A percentile compares a stretch with the other conserved stretches of the same genome.
Evolutionary conservation across 2,113 vertebrate species (phyloP).

Genomic region (Bos javanicus): DNA sequence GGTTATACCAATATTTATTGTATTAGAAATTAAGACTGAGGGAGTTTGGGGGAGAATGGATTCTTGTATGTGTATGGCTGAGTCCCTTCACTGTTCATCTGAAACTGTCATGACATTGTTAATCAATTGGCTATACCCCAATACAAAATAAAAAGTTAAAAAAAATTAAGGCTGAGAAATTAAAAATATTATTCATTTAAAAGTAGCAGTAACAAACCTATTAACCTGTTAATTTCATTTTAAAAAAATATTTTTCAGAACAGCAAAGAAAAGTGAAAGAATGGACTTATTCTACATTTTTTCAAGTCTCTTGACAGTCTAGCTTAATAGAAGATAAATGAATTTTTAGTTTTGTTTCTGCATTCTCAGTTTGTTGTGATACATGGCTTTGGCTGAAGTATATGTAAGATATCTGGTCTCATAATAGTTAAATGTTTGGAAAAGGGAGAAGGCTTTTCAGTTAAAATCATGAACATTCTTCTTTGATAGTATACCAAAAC

Average conservation of each 20-base stretch:
- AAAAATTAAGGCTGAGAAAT: neutral
- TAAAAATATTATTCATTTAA: neutral
- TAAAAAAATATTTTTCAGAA: neutral
- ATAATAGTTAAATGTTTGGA: neutral
- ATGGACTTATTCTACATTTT: neutral
- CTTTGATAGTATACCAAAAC: neutral
- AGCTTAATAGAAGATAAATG: neutral
- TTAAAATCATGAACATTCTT: neutral
- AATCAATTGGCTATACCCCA: neutral
- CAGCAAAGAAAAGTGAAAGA: neutral
- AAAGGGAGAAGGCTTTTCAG: neutral
- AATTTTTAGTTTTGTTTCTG: neutral
- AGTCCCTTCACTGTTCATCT: neutral
- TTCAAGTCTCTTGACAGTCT: neutral
- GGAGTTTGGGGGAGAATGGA: neutral
- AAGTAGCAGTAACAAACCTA: neutral
- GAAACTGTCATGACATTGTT: neutral
- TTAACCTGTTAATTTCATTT: neutral
- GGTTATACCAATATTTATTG: neutral
- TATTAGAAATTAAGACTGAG: neutral
- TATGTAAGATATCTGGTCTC: neutral
- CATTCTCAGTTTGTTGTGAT: neutral
- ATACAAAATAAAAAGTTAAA: neutral
- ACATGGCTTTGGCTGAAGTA: neutral
- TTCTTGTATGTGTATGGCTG: neutral